Conservation (phyloP, 2,113 vertebrate genomes). For the Neopipo cinnamomea region DNA sequence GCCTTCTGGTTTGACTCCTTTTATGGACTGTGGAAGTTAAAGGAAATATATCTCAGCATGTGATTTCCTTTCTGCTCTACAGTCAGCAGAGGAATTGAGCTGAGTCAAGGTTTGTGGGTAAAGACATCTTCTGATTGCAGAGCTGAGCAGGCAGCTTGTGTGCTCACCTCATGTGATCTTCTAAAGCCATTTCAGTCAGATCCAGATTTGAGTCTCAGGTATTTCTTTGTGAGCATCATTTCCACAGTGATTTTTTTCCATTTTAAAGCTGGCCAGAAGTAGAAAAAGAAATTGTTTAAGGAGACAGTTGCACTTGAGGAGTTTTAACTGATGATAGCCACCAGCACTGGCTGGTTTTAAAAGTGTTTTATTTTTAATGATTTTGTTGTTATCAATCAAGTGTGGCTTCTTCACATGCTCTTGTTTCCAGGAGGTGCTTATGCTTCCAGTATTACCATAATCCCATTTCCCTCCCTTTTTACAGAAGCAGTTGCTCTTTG, state of each 20-base stretch:
- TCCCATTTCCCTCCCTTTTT: too few relatives aligned
- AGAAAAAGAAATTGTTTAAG: not conserved
- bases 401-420: too few relatives aligned
- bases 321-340: not conserved
- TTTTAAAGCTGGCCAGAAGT: not conserved
- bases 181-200: not conserved
- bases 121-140: not conserved
- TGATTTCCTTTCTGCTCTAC: not conserved
- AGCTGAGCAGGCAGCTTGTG: not conserved
- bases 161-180: not conserved
- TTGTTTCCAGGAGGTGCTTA: too few relatives aligned
- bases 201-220: not conserved
- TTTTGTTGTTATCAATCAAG: too few relatives aligned
- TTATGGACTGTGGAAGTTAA: not conserved
- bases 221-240: not conserved
- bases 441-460: too few relatives aligned
- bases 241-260: not conserved
- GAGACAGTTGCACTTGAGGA: not conserved
- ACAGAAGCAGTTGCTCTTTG: too few relatives aligned
- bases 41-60: not conserved
- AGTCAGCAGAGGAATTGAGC: slow-evolving; percentile 2
- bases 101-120: not conserved
- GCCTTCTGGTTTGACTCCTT: not conserved
- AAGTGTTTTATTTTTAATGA: too few relatives aligned
- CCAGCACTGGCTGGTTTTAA: too few relatives aligned